Evolutionary conservation across 2,888 invertebrate species (phyloP), one percentile per base, ranked within the genome.

Genomic region (Hemistola chrysoprasaria): DNA sequence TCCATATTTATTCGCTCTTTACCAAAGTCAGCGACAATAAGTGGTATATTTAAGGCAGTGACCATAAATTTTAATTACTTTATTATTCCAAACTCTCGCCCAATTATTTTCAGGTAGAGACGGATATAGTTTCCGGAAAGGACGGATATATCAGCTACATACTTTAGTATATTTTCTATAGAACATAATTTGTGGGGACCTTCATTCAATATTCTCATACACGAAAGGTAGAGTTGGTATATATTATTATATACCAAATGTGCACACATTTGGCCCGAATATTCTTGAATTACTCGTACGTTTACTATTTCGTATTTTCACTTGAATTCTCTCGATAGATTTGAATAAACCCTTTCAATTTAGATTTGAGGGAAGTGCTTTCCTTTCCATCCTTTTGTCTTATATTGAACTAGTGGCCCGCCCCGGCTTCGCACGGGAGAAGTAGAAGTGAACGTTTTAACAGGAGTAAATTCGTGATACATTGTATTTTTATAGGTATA

Each of bases 341-440:
- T 44, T 26, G 28, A 40, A 40, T 25, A 40, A 48, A 30, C 28
- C 32, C 35, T 34, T 44, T 44, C 38, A 39, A 48, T 41, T 31
- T 34, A 25, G 11, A n/a, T 38, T 30, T 6, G 7, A 23, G 7
- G 21, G 24, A 11, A 16, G 22, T 11, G 10, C 8, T 11, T 5
- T 11, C 8, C 28, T 22, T 28, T 36, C n/a, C n/a, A n/a, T 27
- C 16, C 25, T 22, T 28, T 40, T 25, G 16, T 26, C 9, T 16
- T 16, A 3, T 4, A 16, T n/a, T n/a, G n/a, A n/a, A n/a, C n/a
- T n/a, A n/a, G n/a, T n/a, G n/a, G n/a, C n/a, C n/a, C n/a, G n/a
- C n/a, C n/a, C n/a, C n/a, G n/a, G n/a, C n/a, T n/a, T n/a, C n/a
- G n/a, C n/a, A n/a, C n/a, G n/a, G n/a, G n/a, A n/a, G n/a, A n/a